Percentiles rank a stretch among this genome's conserved stretches.
These are phyloP conservation scores for Cydia strobilella DNA, from an alignment of 1,140 invertebrate species.

Conservation along the genomic window DNA sequence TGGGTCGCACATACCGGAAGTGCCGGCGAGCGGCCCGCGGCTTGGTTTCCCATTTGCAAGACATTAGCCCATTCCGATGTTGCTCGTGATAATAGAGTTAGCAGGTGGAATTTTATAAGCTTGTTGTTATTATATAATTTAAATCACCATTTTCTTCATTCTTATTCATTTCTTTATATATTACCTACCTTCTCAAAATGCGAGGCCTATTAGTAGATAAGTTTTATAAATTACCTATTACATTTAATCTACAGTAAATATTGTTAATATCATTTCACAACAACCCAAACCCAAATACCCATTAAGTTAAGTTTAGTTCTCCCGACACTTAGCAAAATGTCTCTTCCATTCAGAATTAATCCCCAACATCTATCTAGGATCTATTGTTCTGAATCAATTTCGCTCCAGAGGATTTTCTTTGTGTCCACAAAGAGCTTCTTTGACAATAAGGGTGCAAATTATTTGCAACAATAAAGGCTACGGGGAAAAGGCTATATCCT, in stretches of 20 bases:
- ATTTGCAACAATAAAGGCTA: conserved; percentile 28
- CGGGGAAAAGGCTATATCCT: conserved; percentile 10
- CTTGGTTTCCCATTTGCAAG: conserved; percentile 9
- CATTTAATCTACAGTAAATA: neutral
- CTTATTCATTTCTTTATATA: too few species aligned
- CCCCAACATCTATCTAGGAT: conserved; percentile 28
- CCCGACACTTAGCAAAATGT: conserved; percentile 17
- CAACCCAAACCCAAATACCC: neutral
- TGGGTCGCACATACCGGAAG: conserved; percentile 2
- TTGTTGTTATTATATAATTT: too few species aligned
- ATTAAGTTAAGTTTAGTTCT: conserved; percentile 17
- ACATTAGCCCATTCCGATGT: conserved; percentile 1
- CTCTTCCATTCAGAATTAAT: conserved; percentile 20
- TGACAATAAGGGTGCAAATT: conserved; percentile 32
- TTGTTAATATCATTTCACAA: neutral
- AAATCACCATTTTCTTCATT: too few species aligned
- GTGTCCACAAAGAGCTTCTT: conserved; percentile 27
- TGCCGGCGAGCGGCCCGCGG: neutral
- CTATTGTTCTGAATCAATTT: conserved; percentile 30
- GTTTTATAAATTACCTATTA: neutral
- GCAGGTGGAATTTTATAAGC: too few species aligned
- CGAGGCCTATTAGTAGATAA: too few species aligned
- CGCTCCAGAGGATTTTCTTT: conserved; percentile 31
- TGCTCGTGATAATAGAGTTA: neutral
- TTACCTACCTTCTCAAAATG: too few species aligned